A percentile compares a stretch with the other conserved stretches of the same genome.
phyloP scores from a whole-genome alignment of 2,888 invertebrate genomes.

The Schizaphis graminum region DNA sequence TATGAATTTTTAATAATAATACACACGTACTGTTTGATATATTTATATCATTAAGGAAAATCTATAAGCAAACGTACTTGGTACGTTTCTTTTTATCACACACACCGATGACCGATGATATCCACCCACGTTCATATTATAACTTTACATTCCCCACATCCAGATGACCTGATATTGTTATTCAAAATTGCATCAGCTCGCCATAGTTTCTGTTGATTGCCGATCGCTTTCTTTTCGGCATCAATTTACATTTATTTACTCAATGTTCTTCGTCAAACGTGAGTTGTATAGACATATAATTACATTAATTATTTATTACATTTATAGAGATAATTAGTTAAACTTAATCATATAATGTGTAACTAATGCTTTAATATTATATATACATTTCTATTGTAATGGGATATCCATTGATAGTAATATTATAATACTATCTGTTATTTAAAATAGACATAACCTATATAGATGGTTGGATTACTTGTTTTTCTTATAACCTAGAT shows the following conservation, averaged over 20 bases:
- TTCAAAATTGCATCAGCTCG: not conserved
- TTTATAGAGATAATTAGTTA: not conserved
- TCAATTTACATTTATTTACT: conserved; percentile 8
- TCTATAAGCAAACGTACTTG: not conserved
- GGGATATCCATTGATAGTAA: not conserved
- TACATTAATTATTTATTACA: conserved; percentile 17
- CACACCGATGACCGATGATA: not conserved
- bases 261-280: not conserved
- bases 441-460: not conserved
- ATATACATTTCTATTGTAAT: not conserved
- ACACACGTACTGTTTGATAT: not conserved
- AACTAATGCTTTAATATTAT: not conserved
- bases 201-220: not conserved
- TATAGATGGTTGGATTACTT: not conserved
- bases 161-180: conserved; percentile 16
- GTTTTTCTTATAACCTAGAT: not conserved
- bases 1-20: not conserved
- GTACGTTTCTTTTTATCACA: not conserved
- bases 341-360: not conserved
- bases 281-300: not conserved
- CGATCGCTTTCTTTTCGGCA: conserved; percentile 23
- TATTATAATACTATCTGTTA: not conserved
- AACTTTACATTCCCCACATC: not conserved
- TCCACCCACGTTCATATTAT: not conserved
- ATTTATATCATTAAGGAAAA: not conserved